These are phyloP conservation scores for Exocentrus adspersus DNA, from an alignment of 2,888 invertebrate species.

Conservation along the genomic window DNA sequence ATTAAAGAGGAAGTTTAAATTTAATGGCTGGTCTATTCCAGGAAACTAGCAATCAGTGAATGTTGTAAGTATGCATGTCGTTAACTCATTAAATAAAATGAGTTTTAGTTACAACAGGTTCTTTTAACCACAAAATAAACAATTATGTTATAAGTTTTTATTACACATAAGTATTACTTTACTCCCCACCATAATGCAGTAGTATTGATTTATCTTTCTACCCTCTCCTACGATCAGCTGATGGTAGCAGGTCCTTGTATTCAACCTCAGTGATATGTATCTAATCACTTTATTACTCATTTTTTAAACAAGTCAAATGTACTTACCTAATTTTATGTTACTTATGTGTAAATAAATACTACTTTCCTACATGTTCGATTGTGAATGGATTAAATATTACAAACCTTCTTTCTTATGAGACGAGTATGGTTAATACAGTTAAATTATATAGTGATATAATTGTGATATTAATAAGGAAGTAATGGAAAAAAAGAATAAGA, in stretches of 20 bases:
- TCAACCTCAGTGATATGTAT: slow-evolving; percentile 11
- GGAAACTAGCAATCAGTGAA: slow-evolving; percentile 32
- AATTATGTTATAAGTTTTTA: slow-evolving; percentile 28
- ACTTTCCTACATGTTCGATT: too few relatives aligned
- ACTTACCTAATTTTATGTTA: too few relatives aligned
- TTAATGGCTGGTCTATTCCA: slow-evolving; percentile 51
- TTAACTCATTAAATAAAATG: slow-evolving; percentile 20
- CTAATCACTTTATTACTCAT: background rate
- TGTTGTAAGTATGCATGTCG: slow-evolving; percentile 31
- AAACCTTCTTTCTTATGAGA: too few relatives aligned
- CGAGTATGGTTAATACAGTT: too few relatives aligned
- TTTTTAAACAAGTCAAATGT: too few relatives aligned
- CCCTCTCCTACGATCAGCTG: slow-evolving; percentile 25
- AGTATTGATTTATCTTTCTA: slow-evolving; percentile 19
- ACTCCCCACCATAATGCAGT: slow-evolving; percentile 21
- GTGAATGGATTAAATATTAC: too few relatives aligned
- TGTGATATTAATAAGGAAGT: slow-evolving; percentile 8
- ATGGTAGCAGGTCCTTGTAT: slow-evolving; percentile 17
- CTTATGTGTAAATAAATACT: too few relatives aligned
- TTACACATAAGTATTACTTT: slow-evolving; percentile 4
- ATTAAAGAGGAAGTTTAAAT: slow-evolving; percentile 60
- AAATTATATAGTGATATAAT: too few relatives aligned
- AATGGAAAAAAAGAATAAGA: slow-evolving; percentile 43
- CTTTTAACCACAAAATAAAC: slow-evolving; percentile 38
- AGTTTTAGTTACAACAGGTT: slow-evolving; percentile 38